phyloP scores from a whole-genome alignment of 1,140 invertebrate genomes.

The Scaptomyza hsui region DNA sequence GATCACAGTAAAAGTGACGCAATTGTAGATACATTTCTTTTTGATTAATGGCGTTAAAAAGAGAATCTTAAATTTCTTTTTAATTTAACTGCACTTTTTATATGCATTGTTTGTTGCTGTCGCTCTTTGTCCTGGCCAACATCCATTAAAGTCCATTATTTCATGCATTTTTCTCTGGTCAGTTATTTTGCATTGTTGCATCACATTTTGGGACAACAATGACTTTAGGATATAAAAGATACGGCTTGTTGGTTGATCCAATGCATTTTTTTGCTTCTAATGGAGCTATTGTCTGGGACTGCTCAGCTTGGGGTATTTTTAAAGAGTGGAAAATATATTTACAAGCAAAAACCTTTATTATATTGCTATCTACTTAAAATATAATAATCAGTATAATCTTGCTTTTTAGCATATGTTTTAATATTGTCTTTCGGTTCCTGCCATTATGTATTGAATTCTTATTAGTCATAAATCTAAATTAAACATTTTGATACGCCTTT shows the following conservation, averaged over 20 bases:
- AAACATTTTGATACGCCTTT: not conserved
- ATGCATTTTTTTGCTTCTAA: conserved; percentile 26
- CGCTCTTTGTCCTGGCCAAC: conserved; percentile 7
- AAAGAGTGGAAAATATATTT: not conserved
- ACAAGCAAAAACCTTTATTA: not conserved
- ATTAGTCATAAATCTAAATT: too few relatives aligned
- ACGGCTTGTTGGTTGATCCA: conserved; percentile 5
- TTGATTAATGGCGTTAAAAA: conserved; percentile 55
- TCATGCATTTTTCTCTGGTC: conserved; percentile 6
- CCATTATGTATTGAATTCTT: too few relatives aligned
- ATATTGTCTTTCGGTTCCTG: too few relatives aligned
- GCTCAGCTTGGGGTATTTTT: not conserved
- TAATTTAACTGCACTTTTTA: conserved; percentile 17
- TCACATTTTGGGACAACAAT: conserved; percentile 27
- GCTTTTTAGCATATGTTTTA: too few relatives aligned
- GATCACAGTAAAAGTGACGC: conserved; percentile 47
- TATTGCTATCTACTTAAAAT: too few relatives aligned
- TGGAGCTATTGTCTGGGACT: conserved; percentile 34
- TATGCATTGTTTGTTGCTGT: conserved; percentile 5
- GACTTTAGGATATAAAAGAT: conserved; percentile 10
- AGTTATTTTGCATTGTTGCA: conserved; percentile 19
- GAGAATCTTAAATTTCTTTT: conserved; percentile 47
- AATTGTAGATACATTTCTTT: conserved; percentile 16
- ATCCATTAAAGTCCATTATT: conserved; percentile 39
- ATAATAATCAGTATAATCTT: too few relatives aligned